phyloP scores from a whole-genome alignment of 2,888 invertebrate species.

The Chromoteleia sp. region DNA sequence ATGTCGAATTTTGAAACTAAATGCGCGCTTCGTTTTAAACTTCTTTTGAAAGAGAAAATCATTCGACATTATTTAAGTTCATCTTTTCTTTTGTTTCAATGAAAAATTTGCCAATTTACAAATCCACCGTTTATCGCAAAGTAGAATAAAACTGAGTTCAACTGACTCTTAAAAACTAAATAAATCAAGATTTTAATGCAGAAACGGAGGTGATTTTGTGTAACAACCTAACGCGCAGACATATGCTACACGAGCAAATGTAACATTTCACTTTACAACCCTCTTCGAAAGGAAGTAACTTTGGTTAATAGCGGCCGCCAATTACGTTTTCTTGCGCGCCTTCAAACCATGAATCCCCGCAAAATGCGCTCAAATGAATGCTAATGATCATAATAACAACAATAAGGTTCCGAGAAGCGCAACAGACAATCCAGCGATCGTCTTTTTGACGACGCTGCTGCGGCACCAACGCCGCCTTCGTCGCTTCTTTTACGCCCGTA shows the following conservation, averaged over 20 bases:
- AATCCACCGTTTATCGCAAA: slow-evolving; percentile 13
- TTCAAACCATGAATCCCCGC: slow-evolving; percentile 52
- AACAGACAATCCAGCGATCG: slow-evolving; percentile 52
- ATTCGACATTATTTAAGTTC: neutral
- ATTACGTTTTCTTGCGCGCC: slow-evolving; percentile 53
- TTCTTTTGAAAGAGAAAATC: neutral
- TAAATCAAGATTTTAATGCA: slow-evolving; percentile 47
- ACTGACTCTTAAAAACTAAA: slow-evolving; percentile 19
- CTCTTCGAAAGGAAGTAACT: slow-evolving; percentile 53
- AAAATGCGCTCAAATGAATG: slow-evolving; percentile 69
- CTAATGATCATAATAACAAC: slow-evolving; percentile 75
- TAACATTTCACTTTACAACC: slow-evolving; percentile 62
- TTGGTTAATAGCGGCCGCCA: slow-evolving; percentile 56
- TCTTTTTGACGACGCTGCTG: slow-evolving; percentile 65
- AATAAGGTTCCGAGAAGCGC: slow-evolving; percentile 71
- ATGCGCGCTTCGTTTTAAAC: too few relatives aligned
- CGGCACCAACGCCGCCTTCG: slow-evolving; percentile 62
- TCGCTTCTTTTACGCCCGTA: slow-evolving; percentile 76
- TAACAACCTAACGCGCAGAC: slow-evolving; percentile 36
- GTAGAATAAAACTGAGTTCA: slow-evolving; percentile 9
- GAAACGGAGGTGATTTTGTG: slow-evolving; percentile 34
- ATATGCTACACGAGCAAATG: slow-evolving; percentile 54
- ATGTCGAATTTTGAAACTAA: too few relatives aligned
- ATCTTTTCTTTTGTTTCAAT: neutral
- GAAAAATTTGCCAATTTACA: neutral